Evolutionary conservation across 2,888 invertebrate genomes (phyloP).

Genomic region (Cryptops parisi): DNA sequence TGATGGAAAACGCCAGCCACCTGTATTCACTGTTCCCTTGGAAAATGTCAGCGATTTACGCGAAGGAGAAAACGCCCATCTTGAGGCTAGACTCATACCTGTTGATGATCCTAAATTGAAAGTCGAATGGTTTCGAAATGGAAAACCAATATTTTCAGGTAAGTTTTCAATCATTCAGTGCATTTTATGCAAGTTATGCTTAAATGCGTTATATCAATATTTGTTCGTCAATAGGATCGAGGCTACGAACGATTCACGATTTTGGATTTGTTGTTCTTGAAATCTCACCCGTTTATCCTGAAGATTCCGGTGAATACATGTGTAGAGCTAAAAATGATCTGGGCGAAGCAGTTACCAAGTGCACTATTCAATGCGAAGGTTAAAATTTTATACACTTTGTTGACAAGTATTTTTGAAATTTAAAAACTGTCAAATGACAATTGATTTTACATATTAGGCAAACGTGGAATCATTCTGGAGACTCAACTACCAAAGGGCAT

Average conservation of each 20-base stretch:
- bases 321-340: conserved; percentile 78
- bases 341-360: conserved; percentile 61
- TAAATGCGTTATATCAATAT: background rate
- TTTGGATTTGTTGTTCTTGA: conserved; percentile 96
- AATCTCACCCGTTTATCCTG: conserved; percentile 91
- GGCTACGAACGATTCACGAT: conserved; percentile 93
- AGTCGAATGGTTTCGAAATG: conserved; percentile 92
- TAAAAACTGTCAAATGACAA: background rate
- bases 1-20: conserved; percentile 68
- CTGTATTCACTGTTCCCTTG: conserved; percentile 75
- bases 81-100: conserved; percentile 63
- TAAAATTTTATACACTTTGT: background rate
- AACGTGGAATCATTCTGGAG: conserved; percentile 78
- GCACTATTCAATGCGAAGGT: conserved; percentile 26
- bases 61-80: conserved; percentile 83
- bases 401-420: background rate
- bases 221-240: conserved; percentile 47
- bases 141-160: conserved; percentile 31
- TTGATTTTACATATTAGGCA: conserved; percentile 32
- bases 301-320: conserved; percentile 61
- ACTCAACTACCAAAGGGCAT: conserved; percentile 83
- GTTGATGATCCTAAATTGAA: conserved; percentile 80
- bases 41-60: conserved; percentile 72
- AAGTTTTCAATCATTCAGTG: conserved; percentile 18
- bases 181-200: no score